Conservation (phyloP, 1,140 invertebrate species). For the Caenorhabditis remanei region DNA sequence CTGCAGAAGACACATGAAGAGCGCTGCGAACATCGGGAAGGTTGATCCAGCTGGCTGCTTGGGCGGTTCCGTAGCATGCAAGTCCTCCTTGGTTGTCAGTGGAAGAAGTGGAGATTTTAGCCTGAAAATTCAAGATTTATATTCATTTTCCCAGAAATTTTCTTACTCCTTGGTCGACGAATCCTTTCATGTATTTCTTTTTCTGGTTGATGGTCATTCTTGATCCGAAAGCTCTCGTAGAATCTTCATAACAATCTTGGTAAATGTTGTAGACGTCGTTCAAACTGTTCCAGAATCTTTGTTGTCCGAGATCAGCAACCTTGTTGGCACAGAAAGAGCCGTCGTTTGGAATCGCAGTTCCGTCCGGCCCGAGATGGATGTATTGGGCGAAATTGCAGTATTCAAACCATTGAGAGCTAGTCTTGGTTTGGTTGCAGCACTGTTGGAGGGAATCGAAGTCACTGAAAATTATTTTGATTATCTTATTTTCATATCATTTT, state of each 20-base stretch:
- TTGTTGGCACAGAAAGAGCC: slow-evolving; percentile 54
- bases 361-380: slow-evolving; percentile 63
- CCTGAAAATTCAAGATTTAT: slow-evolving; percentile 1
- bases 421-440: slow-evolving; percentile 63
- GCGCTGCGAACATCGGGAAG: slow-evolving; percentile 76
- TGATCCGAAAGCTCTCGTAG: slow-evolving; percentile 14
- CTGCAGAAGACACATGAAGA: slow-evolving; percentile 78
- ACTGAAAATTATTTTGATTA: not conserved
- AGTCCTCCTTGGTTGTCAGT: slow-evolving; percentile 68
- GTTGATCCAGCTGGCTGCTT: slow-evolving; percentile 77
- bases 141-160: too few relatives aligned
- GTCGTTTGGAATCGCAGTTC: slow-evolving; percentile 62
- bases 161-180: slow-evolving; percentile 59
- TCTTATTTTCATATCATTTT: not conserved
- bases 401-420: slow-evolving; percentile 63
- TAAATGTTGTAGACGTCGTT: slow-evolving; percentile 72
- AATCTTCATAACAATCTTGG: slow-evolving; percentile 64
- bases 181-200: slow-evolving; percentile 15
- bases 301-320: slow-evolving; percentile 60
- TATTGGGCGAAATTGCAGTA: slow-evolving; percentile 72
- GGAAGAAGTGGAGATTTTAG: slow-evolving; percentile 55
- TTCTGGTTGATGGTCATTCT: slow-evolving; percentile 40
- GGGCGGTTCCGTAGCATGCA: slow-evolving; percentile 70
- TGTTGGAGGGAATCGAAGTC: slow-evolving; percentile 68
- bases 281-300: slow-evolving; percentile 59